Evolutionary conservation across 1,140 invertebrate genomes (phyloP), one percentile per base, ranked within the genome.

Genomic region (Habropoda laboriosa): DNA sequence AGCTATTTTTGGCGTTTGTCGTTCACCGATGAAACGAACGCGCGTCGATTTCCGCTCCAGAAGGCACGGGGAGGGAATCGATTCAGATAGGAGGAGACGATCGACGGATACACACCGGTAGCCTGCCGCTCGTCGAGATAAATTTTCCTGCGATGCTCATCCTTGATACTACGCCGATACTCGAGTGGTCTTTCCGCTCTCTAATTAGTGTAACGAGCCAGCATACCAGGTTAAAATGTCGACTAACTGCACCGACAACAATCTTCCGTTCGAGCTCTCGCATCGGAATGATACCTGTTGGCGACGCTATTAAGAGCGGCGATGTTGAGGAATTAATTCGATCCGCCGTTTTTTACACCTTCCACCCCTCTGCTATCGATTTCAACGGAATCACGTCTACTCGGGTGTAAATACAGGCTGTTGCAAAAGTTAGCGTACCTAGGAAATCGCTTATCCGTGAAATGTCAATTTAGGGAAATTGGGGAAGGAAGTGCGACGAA

Each of bases 151-250:
- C 32, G 61, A 27, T 64, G 47, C 61, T 64, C 64, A 64, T 47
- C 79, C 32, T 61, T 40, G 32, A 67, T 55, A 38, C 16, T 32
- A 49, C 47, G 38, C 8, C 49, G 47, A 63, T 38, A 49, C 42
- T 76, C 51, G 72, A 76, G 57, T n/a, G 49, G 21, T n/a, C 55
- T 63, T 70, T 63, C 71, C 79, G 49, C 30, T 63, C 70, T 67
- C 72, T 68, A 71, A 83, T 88, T 82, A 85, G 66, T 51, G 61
- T 83, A 79, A 80, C 68, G 67, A 85, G 75, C 35, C 66, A 42
- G 16, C 64, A 40, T 78, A 67, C 63, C 75, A 74, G 58, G 57
- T 51, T 81, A 45, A 66, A 60, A 80, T 53, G 35, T 63, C 53
- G 53, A 53, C 21, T 53, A 78, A 67, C 47, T n/a, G 42, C 32